A percentile compares a stretch with the other conserved stretches of the same genome.
These are phyloP conservation scores for Luperina testacea DNA, from an alignment of 2,888 invertebrate species.

Conservation along the genomic window DNA sequence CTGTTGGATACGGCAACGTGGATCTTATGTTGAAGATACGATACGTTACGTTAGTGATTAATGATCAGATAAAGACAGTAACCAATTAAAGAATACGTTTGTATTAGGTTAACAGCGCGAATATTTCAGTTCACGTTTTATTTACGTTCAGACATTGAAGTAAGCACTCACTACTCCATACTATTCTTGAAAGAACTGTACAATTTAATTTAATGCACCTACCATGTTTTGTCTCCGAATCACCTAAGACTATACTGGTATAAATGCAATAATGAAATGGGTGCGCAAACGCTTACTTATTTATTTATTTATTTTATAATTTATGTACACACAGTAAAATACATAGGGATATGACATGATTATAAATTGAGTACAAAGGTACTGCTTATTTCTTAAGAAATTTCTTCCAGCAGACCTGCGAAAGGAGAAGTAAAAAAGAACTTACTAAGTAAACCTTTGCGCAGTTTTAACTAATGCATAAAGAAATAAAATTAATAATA, in stretches of 20 bases:
- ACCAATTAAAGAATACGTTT: not conserved
- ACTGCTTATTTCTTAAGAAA: too few relatives aligned
- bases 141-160: not conserved
- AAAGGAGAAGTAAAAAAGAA: too few relatives aligned
- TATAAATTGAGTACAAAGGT: too few relatives aligned
- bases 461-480: not conserved
- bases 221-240: not conserved
- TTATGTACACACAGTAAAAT: too few relatives aligned
- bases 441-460: too few relatives aligned
- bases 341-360: too few relatives aligned
- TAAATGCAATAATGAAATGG: too few relatives aligned
- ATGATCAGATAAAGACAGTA: not conserved
- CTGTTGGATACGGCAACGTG: constrained; percentile 72
- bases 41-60: not conserved
- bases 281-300: too few relatives aligned
- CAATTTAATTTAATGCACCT: not conserved
- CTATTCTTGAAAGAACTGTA: not conserved
- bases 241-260: not conserved
- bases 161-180: not conserved
- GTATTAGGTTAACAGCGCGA: not conserved
- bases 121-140: not conserved
- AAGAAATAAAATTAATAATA: not conserved
- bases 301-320: too few relatives aligned
- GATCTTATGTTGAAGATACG: not conserved
- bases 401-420: too few relatives aligned